Evolutionary conservation across 2,888 invertebrate genomes (phyloP).

Genomic region (Marronus borbonicus): DNA sequence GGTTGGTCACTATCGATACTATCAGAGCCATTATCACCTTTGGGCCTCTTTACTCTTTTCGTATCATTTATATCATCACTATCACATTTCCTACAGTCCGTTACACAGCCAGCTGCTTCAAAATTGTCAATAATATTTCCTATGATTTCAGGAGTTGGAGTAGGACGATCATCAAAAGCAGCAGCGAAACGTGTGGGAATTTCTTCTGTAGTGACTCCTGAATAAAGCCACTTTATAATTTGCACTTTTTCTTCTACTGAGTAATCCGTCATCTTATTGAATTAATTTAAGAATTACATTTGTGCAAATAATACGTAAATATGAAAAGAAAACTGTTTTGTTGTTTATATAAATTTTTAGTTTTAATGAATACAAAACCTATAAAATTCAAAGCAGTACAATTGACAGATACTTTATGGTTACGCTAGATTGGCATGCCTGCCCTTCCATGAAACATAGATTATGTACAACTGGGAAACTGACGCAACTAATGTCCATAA

Average conservation of each 20-base stretch:
- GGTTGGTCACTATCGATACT: neutral
- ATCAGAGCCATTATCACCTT: neutral
- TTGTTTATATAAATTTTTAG: too few relatives aligned
- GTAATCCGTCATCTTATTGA: neutral
- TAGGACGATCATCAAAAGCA: slow-evolving; percentile 1
- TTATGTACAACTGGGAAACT: too few relatives aligned
- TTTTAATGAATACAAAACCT: too few relatives aligned
- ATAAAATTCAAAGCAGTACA: too few relatives aligned
- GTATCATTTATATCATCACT: neutral
- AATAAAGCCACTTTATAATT: slow-evolving; percentile 31
- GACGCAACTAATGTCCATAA: too few relatives aligned
- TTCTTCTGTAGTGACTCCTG: neutral
- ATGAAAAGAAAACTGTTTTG: too few relatives aligned
- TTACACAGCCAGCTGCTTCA: slow-evolving; percentile 13
- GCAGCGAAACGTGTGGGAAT: neutral
- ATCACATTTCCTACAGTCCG: neutral
- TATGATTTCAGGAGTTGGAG: neutral
- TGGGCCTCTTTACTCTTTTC: neutral
- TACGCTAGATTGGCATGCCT: too few relatives aligned
- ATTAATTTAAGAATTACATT: too few relatives aligned
- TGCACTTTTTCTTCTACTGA: slow-evolving; percentile 19
- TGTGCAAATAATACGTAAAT: too few relatives aligned
- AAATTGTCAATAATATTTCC: slow-evolving; percentile 12
- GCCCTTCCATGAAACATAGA: too few relatives aligned
- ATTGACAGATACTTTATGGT: too few relatives aligned